Base-by-base conservation (phyloP, 2,797 vertebrate genomes). In the Saxicola maurus region DNA sequence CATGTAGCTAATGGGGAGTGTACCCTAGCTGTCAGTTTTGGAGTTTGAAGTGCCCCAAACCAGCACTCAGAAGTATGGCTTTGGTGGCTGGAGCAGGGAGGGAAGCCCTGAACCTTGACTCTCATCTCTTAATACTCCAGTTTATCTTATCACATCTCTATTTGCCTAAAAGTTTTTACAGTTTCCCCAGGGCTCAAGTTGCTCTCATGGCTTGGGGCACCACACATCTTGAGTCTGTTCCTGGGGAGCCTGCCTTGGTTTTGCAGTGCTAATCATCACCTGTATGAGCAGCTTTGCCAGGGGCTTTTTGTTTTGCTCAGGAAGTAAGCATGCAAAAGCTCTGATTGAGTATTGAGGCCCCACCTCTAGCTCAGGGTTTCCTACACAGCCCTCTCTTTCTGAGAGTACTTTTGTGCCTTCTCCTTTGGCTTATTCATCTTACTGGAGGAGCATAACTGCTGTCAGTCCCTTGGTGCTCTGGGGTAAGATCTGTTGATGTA, bases 1-100 rank as follows among this genome's bases (percentile, higher is more conserved):
- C 4, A 2, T 3, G 5, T 2, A 17, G 45, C 37, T 60, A 5
- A 9, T 0, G 0, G 13, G 11, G 17, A 57, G 10, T 2, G 0
- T 61, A 46, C 40, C 38, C 35, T 51, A 56, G 31, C 45, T 89
- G 37, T 61, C 4, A 1, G 15, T 71, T 73, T 60, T 61, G 89
- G 28, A 60, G 60, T 12, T 16, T 18, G 25, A 48, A 68, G 24
- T 17, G 25, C 23, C 31, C 28, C 51, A 87, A n/a, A 37, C 23
- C 7, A 57, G 13, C 74, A 17, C 24, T 45, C 33, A 28, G 8
- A 60, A 38, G 11, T 20, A 15, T 6, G 15, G 7, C 51, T 46
- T 67, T 30, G 42, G 28, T 62, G 35, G 13, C 33, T 67, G 81
- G 55, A 59, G 19, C 28, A 38, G 15, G 30, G 23, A 17, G 21